Evolutionary conservation across 1,140 invertebrate species (phyloP).

Genomic region (Halictus rubicundus): DNA sequence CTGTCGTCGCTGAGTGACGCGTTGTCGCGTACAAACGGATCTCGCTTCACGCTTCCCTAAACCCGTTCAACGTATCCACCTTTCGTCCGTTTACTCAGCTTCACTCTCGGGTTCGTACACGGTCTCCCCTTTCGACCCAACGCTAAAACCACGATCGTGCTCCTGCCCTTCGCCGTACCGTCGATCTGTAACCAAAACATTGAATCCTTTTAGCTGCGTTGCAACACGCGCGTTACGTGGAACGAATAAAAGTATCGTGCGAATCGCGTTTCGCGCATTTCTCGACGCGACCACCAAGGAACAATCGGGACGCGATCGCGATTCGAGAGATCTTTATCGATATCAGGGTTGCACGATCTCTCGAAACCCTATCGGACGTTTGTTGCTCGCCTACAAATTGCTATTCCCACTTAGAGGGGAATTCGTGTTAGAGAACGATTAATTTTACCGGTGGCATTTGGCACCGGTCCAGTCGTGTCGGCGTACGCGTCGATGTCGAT

Average conservation of each 20-base stretch:
- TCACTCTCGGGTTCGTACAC: background rate
- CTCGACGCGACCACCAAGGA: too few species aligned
- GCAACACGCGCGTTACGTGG: too few species aligned
- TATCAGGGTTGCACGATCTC: background rate
- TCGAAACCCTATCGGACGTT: background rate
- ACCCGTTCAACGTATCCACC: background rate
- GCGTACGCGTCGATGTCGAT: constrained; percentile 19
- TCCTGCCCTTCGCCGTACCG: constrained; percentile 40
- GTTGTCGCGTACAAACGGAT: background rate
- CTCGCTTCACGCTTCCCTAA: background rate
- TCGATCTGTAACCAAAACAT: constrained; percentile 53
- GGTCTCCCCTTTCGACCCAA: constrained; percentile 17
- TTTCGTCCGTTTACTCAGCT: constrained; percentile 8
- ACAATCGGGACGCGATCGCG: too few species aligned
- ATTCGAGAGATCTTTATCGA: too few species aligned
- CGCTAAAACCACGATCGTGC: constrained; percentile 36
- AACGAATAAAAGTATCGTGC: too few species aligned
- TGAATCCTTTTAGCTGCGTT: background rate
- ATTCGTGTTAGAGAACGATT: constrained; percentile 76
- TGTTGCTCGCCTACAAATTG: constrained; percentile 66
- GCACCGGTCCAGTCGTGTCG: constrained; percentile 61
- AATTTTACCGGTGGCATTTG: constrained; percentile 75
- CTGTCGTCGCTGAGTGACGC: background rate
- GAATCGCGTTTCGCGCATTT: too few species aligned
- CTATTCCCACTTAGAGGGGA: constrained; percentile 74